Evolutionary conservation across 1,140 invertebrate species (phyloP).

Genomic region (Drosophila sturtevanti): DNA sequence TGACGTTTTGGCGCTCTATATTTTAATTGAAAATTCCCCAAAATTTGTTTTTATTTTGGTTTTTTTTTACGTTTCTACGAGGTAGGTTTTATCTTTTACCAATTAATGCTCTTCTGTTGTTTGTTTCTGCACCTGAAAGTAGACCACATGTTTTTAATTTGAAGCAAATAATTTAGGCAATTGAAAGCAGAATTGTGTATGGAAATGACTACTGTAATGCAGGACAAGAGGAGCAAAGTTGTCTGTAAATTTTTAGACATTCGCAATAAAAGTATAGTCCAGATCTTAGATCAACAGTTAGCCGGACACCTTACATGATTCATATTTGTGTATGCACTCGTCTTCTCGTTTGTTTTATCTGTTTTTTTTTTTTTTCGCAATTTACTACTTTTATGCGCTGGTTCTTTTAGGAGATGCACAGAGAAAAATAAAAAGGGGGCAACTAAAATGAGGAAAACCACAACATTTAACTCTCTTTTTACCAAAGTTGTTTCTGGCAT

Average conservation of each 20-base stretch:
- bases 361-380: slow-evolving; percentile 49
- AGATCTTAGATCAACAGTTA: slow-evolving; percentile 10
- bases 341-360: slow-evolving; percentile 4
- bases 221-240: too few species aligned
- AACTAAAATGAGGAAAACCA: slow-evolving; percentile 43
- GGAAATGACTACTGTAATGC: too few species aligned
- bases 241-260: too few species aligned
- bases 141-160: slow-evolving; percentile 80
- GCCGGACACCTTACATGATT: slow-evolving; percentile 23
- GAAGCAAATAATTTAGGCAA: slow-evolving; percentile 16
- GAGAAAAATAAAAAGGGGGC: neutral
- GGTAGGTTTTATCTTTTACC: slow-evolving; percentile 28
- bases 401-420: slow-evolving; percentile 42
- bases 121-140: slow-evolving; percentile 64
- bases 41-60: slow-evolving; percentile 48
- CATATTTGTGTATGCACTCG: neutral
- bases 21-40: slow-evolving; percentile 79
- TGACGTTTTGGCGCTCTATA: slow-evolving; percentile 46
- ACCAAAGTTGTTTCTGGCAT: too few species aligned
- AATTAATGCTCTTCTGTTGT: slow-evolving; percentile 55
- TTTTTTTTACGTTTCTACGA: neutral
- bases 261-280: too few species aligned
- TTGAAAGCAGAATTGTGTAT: neutral
- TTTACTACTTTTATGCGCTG: slow-evolving; percentile 75
- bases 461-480: slow-evolving; percentile 50